Evolutionary conservation across 1,140 invertebrate genomes (phyloP).

Genomic region (Palaemon carinicauda): DNA sequence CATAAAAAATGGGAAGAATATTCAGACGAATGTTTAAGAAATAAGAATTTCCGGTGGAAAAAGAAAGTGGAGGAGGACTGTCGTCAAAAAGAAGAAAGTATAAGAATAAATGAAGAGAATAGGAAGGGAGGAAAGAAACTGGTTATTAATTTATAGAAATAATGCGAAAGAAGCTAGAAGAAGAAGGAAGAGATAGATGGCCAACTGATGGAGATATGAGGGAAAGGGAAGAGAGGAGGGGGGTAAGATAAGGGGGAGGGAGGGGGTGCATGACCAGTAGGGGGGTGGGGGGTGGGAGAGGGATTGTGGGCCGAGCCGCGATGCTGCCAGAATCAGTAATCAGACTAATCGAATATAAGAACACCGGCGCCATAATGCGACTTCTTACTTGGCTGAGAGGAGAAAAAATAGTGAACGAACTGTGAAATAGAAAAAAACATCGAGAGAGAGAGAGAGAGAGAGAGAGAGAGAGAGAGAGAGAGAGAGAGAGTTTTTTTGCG

Average conservation of each 20-base stretch:
- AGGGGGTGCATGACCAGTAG: not conserved
- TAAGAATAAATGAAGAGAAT: no score
- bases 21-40: no score
- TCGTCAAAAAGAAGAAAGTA: no score
- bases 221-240: no score
- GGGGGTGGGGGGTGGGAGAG: not conserved
- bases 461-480: slow-evolving; percentile 17
- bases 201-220: no score
- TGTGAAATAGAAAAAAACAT: not conserved
- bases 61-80: no score
- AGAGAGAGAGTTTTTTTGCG: not conserved
- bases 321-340: not conserved
- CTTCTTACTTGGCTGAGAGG: not conserved
- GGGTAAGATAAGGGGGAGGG: not conserved
- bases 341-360: not conserved
- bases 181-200: no score
- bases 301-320: not conserved
- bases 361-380: not conserved
- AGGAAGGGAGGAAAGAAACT: no score
- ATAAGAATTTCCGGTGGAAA: no score
- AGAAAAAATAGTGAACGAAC: not conserved
- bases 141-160: no score
- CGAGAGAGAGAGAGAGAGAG: not conserved
- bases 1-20: no score
- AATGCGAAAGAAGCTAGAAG: no score